These are phyloP conservation scores for Coccyzus lansbergi DNA, from an alignment of 2,797 vertebrate species.

Conservation along the genomic window DNA sequence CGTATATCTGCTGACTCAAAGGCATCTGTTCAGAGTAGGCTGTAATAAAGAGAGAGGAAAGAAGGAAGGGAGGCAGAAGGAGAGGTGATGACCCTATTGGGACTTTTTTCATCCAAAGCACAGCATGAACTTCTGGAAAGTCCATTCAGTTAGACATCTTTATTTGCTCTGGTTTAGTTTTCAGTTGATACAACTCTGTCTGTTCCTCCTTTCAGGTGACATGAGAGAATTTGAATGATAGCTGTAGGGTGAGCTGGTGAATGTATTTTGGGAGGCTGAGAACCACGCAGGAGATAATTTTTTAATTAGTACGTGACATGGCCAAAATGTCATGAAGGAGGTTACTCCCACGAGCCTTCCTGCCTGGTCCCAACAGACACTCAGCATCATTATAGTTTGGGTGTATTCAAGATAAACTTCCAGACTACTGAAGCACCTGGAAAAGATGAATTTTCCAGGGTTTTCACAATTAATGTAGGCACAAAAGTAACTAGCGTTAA, in stretches of 20 bases:
- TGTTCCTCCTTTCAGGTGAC: background rate
- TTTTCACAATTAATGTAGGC: conserved; percentile 1
- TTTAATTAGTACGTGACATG: background rate
- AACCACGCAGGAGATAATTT: background rate
- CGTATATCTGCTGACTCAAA: fast-evolving
- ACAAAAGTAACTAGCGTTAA: background rate
- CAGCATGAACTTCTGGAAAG: background rate
- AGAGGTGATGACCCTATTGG: background rate
- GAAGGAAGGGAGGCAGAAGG: background rate
- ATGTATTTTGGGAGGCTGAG: background rate
- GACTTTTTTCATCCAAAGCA: background rate
- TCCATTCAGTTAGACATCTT: background rate
- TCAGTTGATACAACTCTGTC: background rate
- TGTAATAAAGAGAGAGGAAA: background rate
- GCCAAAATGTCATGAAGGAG: background rate
- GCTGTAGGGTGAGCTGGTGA: background rate
- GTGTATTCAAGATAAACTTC: conserved; percentile 1
- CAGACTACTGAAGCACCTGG: background rate
- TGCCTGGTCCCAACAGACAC: background rate
- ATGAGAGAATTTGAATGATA: background rate
- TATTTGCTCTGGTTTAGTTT: background rate
- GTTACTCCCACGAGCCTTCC: background rate
- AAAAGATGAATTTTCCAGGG: background rate
- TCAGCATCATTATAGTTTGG: background rate
- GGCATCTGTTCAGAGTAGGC: background rate